Evolutionary conservation across 2,797 vertebrate genomes (phyloP), one percentile per base, ranked within the genome.

Genomic region (Lutjanus campechanus): DNA sequence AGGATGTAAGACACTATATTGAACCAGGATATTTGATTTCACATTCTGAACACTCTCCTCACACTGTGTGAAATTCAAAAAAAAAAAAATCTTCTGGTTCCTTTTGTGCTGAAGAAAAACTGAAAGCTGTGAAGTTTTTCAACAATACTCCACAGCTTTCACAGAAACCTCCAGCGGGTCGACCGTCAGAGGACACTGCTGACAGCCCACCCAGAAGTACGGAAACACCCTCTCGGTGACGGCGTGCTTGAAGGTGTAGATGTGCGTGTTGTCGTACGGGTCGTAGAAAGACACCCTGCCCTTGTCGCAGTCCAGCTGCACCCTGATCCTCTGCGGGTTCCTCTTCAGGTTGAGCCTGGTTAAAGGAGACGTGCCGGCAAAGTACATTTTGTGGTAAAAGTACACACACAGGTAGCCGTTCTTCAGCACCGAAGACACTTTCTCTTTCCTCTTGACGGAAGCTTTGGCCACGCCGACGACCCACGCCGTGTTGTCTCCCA

Each of bases 301-400:
- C 76, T 81, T 87, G 56, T 94, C 93, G n/a, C 85, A 93, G 77
- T 95, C 93, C 84, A 95, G 81, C 79, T 69, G 84, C 81, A 95
- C 93, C 43, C 93, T 29, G 69, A 95, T 50, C 63, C 64, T 92
- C 74, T 78, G 69, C 3, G 92, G 94, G 55, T 83, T 91, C 19
- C 49, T 90, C 68, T 89, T 94, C 82, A 91, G 19, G 66, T 6
- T 78, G 0, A 95, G 92, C 5, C 93, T 88, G 0, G 93, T 94
- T 19, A 95, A 67, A 10, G 95, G 94, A 1, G 94, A 95, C 0
- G 94, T 95, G 0, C 94, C 93, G 0, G 95, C 94, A 10, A 95
- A 94, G 89, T 95, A 93, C 94, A 95, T 95, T 1, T 93, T 91
- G 87, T 94, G 90, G 88, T 95, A 95, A 19, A 91, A 95, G 83